Evolutionary conservation across 23 tunicate species (phyloP).

Genomic region (Corella eumyota): DNA sequence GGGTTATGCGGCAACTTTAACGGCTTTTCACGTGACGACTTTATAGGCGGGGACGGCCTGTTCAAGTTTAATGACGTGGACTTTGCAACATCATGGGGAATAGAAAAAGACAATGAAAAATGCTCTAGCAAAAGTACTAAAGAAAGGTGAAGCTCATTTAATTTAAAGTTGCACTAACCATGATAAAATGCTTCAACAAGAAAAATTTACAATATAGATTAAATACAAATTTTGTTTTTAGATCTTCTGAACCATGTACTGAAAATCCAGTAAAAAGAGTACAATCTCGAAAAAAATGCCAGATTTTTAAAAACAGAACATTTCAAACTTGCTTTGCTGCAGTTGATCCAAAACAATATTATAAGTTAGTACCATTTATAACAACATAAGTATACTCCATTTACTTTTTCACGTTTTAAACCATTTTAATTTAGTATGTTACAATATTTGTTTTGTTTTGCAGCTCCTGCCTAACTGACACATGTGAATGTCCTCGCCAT

Average conservation of each 20-base stretch:
- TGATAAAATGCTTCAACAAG: too few relatives aligned
- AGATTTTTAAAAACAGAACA: constrained; percentile 28
- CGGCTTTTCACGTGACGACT: constrained; percentile 76
- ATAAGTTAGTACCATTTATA: constrained; percentile 69
- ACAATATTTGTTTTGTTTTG: too few relatives aligned
- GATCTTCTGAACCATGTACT: constrained; percentile 65
- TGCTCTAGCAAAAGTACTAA: too few relatives aligned
- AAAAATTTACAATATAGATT: too few relatives aligned
- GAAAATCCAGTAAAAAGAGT: constrained; percentile 17
- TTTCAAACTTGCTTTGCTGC: constrained; percentile 36
- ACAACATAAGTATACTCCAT: too few relatives aligned
- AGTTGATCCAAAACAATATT: constrained; percentile 60
- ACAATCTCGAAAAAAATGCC: constrained; percentile 29
- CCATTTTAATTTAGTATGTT: too few relatives aligned
- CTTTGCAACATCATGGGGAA: constrained; percentile 79
- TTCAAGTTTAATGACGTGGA: constrained; percentile 43
- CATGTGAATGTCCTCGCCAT: constrained; percentile 55
- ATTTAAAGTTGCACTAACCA: too few relatives aligned
- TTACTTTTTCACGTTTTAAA: too few relatives aligned
- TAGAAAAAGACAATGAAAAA: not conserved
- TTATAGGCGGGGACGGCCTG: constrained; percentile 65
- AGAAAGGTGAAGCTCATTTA: too few relatives aligned
- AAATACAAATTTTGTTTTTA: constrained; percentile 3
- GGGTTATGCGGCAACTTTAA: constrained; percentile 94
- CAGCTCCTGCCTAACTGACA: constrained; percentile 83